Evolutionary conservation across 2,797 vertebrate genomes (phyloP).

Genomic region (Gadopsis bispinosus): DNA sequence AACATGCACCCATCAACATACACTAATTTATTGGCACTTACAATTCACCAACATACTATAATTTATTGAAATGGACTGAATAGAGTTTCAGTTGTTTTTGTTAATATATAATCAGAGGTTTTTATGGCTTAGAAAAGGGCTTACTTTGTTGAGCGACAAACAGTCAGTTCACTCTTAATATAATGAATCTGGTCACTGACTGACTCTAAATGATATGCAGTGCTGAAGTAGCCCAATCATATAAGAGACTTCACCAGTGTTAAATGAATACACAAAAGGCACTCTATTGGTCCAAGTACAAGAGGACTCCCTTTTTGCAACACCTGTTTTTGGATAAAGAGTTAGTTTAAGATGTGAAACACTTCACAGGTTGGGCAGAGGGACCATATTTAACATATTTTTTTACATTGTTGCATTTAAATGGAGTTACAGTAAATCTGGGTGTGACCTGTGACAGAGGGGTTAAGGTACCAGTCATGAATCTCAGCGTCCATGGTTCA

Average conservation of each 20-base stretch:
- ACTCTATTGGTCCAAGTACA: neutral
- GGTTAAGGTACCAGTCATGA: too few species aligned
- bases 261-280: neutral
- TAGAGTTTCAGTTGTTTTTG: neutral
- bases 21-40: slow-evolving; percentile 21
- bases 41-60: neutral
- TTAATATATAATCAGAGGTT: slow-evolving; percentile 1
- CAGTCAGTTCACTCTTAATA: neutral
- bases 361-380: neutral
- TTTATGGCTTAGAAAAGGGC: slow-evolving; percentile 2
- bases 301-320: neutral
- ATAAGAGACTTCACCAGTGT: neutral
- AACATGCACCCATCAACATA: neutral
- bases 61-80: neutral
- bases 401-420: too few species aligned
- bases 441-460: neutral
- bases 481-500: too few species aligned
- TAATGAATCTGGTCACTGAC: slow-evolving; percentile 9
- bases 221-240: neutral
- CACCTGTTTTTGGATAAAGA: neutral
- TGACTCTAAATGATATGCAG: slow-evolving; percentile 1
- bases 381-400: too few species aligned
- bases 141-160: slow-evolving; percentile 11
- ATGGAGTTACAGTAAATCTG: neutral
- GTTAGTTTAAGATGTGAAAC: neutral